Evolutionary conservation across 2,888 invertebrate genomes (phyloP), one percentile per base, ranked within the genome.

Genomic region (Syrista parreyssii): DNA sequence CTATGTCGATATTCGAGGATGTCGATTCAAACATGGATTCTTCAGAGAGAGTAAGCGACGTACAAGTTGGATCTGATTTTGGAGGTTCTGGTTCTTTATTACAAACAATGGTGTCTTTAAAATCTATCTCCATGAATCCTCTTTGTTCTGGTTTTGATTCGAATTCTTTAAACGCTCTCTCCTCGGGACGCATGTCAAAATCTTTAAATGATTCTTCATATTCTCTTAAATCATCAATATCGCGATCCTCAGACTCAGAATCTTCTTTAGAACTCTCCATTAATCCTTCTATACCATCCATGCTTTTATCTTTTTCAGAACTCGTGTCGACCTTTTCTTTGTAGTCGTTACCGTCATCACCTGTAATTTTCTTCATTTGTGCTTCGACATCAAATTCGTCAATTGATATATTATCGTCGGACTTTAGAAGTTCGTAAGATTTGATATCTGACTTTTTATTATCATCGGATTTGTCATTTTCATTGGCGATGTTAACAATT

Each of bases 251-350:
- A 0, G 88, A 87, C 4, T 89, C 89, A 0, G 91, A 91, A 79
- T 91, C 90, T 76, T 91, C 91, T 78, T 91, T 90, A 0, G 91
- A 91, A 71, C 91, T 91, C 23, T 91, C 91, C 90, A 91, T 91
- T 4, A 91, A 76, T 3, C 90, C 91, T 77, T 91, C 91, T 33
- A 91, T 89, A 0, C 90, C 91, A 74, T 91, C 91, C 84, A 91
- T 88, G 68, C 89, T 89, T 76, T 86, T 89, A 79, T 89, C 90
- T 30, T 85, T 87, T 31, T 91, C 91, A 1, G 86, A 85, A 31
- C 84, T 84, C 3, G 84, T 86, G 11, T 91, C 89, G 0, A 88
- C 79, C 69, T 91, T 91, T 35, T 90, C 90, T 77, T 89, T 89
- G 76, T 90, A 91, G 80, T 91, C 91, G 73, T 91, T 87, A 0